These are phyloP conservation scores for Florisuga fusca DNA, from an alignment of 2,797 vertebrate genomes.

Conservation along the genomic window DNA sequence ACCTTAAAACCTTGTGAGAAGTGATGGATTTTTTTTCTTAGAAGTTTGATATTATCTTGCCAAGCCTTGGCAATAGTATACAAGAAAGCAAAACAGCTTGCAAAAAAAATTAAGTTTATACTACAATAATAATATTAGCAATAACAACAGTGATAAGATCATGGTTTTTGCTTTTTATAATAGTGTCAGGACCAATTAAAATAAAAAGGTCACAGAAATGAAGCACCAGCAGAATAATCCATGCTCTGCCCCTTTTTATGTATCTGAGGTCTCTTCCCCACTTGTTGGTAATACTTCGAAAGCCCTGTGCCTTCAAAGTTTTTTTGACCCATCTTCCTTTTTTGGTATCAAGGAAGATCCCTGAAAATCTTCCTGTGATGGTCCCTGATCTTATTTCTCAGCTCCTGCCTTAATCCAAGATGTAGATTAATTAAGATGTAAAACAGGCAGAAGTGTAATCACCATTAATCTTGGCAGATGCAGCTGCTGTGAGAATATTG, in stretches of 20 bases:
- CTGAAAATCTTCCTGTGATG: neutral
- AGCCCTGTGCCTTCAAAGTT: neutral
- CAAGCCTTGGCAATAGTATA: neutral
- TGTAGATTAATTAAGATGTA: neutral
- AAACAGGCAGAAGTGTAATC: neutral
- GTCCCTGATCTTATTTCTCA: accelerated
- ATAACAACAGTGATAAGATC: neutral
- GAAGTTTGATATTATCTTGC: neutral
- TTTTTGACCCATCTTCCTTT: neutral
- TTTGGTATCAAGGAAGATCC: neutral
- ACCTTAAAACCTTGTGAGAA: neutral
- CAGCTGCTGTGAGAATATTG: neutral
- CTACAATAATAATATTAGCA: neutral
- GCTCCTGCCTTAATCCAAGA: neutral
- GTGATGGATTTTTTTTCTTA: neutral
- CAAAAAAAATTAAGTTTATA: neutral
- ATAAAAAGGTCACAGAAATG: neutral
- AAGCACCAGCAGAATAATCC: neutral
- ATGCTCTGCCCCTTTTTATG: neutral
- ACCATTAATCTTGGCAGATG: neutral
- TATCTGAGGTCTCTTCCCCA: neutral
- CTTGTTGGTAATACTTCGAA: neutral
- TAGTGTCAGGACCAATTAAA: neutral
- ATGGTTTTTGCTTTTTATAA: neutral
- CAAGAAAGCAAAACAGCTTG: neutral